A percentile compares a stretch with the other conserved stretches of the same genome.
Evolutionary conservation across 2,888 invertebrate genomes (phyloP).

Genomic region (Apotomis betuletana): DNA sequence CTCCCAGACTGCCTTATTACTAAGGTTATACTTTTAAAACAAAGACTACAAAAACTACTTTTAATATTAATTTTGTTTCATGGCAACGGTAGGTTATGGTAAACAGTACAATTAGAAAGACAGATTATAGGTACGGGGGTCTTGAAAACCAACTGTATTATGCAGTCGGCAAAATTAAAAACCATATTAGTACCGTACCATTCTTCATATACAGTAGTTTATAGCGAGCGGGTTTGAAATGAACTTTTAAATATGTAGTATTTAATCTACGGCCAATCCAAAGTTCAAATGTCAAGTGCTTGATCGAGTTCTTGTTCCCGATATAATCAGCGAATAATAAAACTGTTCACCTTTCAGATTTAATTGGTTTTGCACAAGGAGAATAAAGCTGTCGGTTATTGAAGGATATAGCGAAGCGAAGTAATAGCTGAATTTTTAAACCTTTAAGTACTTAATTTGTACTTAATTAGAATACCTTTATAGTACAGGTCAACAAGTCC

Average conservation of each 20-base stretch:
- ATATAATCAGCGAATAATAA: slow-evolving; percentile 39
- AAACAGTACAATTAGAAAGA: no score
- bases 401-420: not conserved
- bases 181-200: not conserved
- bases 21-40: no score
- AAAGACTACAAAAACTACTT: no score
- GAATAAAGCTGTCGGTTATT: not conserved
- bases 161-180: slow-evolving; percentile 1
- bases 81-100: no score
- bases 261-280: slow-evolving; percentile 39
- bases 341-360: slow-evolving; percentile 39
- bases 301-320: slow-evolving; percentile 37
- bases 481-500: no score
- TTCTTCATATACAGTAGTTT: not conserved
- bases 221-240: not conserved
- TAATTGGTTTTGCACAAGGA: slow-evolving; percentile 34
- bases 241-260: slow-evolving; percentile 18
- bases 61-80: no score
- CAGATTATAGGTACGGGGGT: slow-evolving; percentile 20
- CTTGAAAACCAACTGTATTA: slow-evolving; percentile 20
- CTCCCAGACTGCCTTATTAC: no score
- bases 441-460: no score
- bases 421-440: not conserved
- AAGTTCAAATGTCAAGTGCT: slow-evolving; percentile 43
- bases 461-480: no score